Evolutionary conservation across 1,140 invertebrate species (phyloP).

Genomic region (Lepidotrigona ventralis): DNA sequence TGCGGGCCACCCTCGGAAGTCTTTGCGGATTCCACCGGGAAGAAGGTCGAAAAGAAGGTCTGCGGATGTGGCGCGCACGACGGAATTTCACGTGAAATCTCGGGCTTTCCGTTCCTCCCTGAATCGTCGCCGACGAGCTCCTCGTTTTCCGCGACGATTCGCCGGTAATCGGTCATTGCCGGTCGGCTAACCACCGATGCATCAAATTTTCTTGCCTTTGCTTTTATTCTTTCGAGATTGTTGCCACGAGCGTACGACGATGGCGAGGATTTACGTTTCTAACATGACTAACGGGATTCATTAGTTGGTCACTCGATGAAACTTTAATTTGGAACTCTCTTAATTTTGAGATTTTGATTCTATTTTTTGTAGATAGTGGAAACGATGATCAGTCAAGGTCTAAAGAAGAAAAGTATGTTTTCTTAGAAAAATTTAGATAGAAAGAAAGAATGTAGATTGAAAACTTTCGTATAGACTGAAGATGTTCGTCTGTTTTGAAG

Average conservation of each 20-base stretch:
- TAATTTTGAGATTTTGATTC: no score
- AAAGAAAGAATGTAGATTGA: not conserved
- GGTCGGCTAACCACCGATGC: not conserved
- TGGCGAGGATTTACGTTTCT: not conserved
- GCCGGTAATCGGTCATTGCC: not conserved
- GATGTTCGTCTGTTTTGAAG: not conserved
- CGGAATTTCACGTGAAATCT: constrained; percentile 38
- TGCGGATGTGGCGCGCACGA: constrained; percentile 69
- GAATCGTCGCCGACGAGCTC: not conserved
- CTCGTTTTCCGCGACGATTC: not conserved
- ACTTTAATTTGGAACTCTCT: not conserved
- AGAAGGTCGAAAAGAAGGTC: constrained; percentile 53
- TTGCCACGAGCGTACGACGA: not conserved
- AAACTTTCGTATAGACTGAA: not conserved
- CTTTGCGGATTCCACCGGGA: constrained; percentile 53
- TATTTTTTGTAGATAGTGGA: no score
- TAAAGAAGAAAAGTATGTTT: no score
- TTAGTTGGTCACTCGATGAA: not conserved
- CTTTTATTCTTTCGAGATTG: not conserved
- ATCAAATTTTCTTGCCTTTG: not conserved
- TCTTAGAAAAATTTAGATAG: no score
- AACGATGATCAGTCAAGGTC: no score
- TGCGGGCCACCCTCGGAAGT: constrained; percentile 65
- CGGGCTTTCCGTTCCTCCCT: not conserved
- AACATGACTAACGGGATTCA: no score